These are phyloP conservation scores for Tapirus terrestris DNA, from an alignment of 2,113 vertebrate genomes.

Conservation along the genomic window DNA sequence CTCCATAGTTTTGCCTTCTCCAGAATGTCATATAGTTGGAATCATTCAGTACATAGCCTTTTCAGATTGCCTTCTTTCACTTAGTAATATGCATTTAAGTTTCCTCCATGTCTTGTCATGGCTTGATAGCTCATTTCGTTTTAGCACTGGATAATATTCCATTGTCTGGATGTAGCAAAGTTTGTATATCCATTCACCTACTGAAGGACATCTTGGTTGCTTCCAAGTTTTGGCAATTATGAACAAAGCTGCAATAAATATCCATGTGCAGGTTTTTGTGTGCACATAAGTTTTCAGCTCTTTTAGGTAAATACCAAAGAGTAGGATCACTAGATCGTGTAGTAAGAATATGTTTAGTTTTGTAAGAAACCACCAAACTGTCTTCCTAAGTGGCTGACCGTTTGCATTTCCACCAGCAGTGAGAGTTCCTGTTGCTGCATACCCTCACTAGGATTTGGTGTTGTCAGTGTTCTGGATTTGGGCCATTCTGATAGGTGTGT, in stretches of 20 bases:
- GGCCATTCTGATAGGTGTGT: not conserved
- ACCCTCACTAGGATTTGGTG: not conserved
- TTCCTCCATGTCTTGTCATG: not conserved
- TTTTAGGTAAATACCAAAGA: not conserved
- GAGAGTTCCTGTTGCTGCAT: not conserved
- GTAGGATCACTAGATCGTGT: not conserved
- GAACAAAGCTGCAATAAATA: not conserved
- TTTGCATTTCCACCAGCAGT: not conserved
- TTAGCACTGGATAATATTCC: not conserved
- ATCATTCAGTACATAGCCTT: not conserved
- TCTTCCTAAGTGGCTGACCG: not conserved
- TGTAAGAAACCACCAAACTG: not conserved
- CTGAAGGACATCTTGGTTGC: not conserved
- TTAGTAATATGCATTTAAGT: not conserved
- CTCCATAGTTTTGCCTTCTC: not conserved
- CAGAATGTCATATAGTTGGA: not conserved
- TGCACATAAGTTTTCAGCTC: not conserved
- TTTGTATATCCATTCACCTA: not conserved
- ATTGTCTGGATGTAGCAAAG: not conserved
- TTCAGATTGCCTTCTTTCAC: not conserved
- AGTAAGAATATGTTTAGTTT: not conserved
- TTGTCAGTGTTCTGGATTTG: not conserved
- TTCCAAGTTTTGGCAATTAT: not conserved
- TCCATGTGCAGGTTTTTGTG: not conserved
- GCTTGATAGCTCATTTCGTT: not conserved